These are phyloP conservation scores for Drosophila trapezifrons DNA, from an alignment of 1,140 invertebrate species.

Conservation along the genomic window DNA sequence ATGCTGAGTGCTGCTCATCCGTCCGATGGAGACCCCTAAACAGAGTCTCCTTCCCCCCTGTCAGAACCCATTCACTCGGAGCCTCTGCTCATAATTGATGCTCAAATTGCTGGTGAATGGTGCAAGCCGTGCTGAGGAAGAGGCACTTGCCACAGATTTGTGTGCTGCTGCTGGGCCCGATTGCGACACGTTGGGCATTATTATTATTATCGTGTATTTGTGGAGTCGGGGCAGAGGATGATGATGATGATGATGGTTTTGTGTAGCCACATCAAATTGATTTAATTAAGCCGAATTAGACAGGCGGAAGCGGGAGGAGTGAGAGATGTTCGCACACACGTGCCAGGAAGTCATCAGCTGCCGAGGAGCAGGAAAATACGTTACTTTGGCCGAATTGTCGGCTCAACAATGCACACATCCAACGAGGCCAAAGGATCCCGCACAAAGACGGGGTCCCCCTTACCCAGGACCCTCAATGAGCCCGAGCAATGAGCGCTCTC, in stretches of 20 bases:
- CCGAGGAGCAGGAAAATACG: constrained; percentile 56
- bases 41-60: constrained; percentile 10
- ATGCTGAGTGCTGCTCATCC: constrained; percentile 67
- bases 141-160: constrained; percentile 77
- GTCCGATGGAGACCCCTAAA: constrained; percentile 20
- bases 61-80: constrained; percentile 30
- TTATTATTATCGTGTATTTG: constrained; percentile 45
- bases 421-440: constrained; percentile 25
- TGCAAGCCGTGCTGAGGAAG: constrained; percentile 55
- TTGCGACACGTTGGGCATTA: constrained; percentile 30
- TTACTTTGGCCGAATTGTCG: too few relatives aligned
- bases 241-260: constrained; percentile 60
- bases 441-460: constrained; percentile 37
- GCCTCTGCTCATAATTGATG: constrained; percentile 72
- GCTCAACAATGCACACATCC: constrained; percentile 38
- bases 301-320: constrained; percentile 49
- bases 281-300: constrained; percentile 74
- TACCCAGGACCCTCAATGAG: constrained; percentile 53
- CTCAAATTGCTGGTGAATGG: constrained; percentile 78
- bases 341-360: constrained; percentile 67
- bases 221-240: constrained; percentile 29
- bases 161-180: constrained; percentile 29
- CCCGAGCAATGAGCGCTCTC: constrained; percentile 41
- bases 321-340: constrained; percentile 47
- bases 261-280: constrained; percentile 66